Evolutionary conservation across 2,888 invertebrate species (phyloP).

Genomic region (Parnassius glacialis): DNA sequence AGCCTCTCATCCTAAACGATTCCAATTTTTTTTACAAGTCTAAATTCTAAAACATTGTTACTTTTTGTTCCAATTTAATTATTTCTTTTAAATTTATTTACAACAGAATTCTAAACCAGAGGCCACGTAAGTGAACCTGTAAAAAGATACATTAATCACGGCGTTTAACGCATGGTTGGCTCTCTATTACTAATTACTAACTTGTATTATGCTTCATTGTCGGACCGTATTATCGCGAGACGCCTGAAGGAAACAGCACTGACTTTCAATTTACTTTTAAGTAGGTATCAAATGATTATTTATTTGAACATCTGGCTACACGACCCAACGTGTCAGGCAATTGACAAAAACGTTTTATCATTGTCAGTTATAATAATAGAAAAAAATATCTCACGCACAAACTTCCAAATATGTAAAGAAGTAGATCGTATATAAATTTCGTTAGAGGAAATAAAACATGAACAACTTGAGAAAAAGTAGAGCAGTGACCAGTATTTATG

Average conservation of each 20-base stretch:
- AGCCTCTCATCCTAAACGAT: too few species aligned
- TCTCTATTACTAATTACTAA: conserved; percentile 35
- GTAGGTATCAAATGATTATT: conserved; percentile 25
- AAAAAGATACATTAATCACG: conserved; percentile 13
- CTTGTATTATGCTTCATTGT: conserved; percentile 31
- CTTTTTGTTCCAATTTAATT: neutral
- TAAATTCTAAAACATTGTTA: too few species aligned
- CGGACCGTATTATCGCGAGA: conserved; percentile 27
- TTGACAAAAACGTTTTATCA: neutral
- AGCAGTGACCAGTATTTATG: too few species aligned
- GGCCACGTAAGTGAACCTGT: conserved; percentile 25
- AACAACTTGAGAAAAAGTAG: too few species aligned
- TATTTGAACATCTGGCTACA: neutral
- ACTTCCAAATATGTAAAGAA: too few species aligned
- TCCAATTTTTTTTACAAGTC: too few species aligned
- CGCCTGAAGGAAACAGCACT: conserved; percentile 38
- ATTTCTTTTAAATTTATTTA: neutral
- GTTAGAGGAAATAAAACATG: too few species aligned
- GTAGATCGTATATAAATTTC: too few species aligned
- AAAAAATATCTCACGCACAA: too few species aligned
- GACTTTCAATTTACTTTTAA: conserved; percentile 46
- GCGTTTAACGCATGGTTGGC: conserved; percentile 21
- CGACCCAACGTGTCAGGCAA: too few species aligned
- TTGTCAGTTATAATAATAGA: too few species aligned
- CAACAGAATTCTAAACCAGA: neutral